Evolutionary conservation across 2,797 vertebrate genomes (phyloP).

Genomic region (Peromyscus nudipes): DNA sequence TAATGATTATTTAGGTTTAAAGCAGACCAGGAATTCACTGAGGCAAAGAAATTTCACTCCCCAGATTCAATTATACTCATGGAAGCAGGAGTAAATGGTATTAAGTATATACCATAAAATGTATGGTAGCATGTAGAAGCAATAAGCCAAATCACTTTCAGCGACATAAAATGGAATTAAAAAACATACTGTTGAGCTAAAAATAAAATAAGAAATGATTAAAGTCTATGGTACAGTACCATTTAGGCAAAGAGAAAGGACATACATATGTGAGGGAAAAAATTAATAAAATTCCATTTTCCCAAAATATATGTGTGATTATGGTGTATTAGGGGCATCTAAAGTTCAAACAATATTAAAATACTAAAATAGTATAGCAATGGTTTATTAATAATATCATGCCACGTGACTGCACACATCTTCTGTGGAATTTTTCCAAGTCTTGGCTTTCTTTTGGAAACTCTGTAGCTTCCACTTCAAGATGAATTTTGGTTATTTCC

Average conservation of each 20-base stretch:
- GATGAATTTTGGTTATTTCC: not conserved
- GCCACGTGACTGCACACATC: not conserved
- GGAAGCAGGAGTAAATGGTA: slow-evolving; percentile 41
- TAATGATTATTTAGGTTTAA: slow-evolving; percentile 25
- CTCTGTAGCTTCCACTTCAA: not conserved
- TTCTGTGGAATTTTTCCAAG: not conserved
- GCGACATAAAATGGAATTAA: not conserved
- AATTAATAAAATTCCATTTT: not conserved
- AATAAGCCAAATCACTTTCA: slow-evolving; percentile 31
- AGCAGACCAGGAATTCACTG: not conserved
- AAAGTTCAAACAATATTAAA: not conserved
- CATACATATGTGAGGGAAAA: not conserved
- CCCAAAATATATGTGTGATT: not conserved
- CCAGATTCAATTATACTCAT: slow-evolving; percentile 21
- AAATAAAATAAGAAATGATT: not conserved
- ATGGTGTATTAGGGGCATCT: not conserved
- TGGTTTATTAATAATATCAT: not conserved
- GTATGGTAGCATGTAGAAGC: not conserved
- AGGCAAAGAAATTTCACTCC: slow-evolving; percentile 40
- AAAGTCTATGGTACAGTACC: not conserved
- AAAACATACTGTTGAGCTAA: not conserved
- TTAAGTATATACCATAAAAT: not conserved
- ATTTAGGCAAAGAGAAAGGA: not conserved
- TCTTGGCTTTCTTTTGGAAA: not conserved
- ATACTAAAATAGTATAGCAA: not conserved